These are phyloP conservation scores for Archaeoteleia sp. DNA, from an alignment of 2,888 invertebrate genomes.

Conservation along the genomic window DNA sequence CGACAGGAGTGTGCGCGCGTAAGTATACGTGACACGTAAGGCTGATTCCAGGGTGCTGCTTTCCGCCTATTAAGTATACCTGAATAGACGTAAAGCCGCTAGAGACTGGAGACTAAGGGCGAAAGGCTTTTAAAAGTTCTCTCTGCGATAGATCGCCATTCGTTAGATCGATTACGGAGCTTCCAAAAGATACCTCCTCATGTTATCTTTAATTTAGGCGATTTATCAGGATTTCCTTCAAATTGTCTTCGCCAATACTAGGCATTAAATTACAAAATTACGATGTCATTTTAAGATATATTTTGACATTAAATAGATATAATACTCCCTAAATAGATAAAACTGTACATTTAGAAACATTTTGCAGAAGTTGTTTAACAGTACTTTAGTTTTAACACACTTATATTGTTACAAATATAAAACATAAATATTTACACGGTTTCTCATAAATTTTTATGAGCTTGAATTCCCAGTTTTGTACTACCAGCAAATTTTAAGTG, in stretches of 20 bases:
- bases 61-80: conserved; percentile 56
- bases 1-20: conserved; percentile 23
- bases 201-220: conserved; percentile 17
- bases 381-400: no score
- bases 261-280: no score
- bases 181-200: background rate
- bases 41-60: conserved; percentile 49
- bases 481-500: no score
- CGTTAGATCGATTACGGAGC: conserved; percentile 38
- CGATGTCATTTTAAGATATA: no score
- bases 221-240: conserved; percentile 15
- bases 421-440: no score
- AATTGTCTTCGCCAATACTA: conserved; percentile 7
- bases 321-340: no score
- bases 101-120: conserved; percentile 32
- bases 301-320: no score
- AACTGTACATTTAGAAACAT: no score
- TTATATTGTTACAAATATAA: no score
- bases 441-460: no score
- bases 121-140: conserved; percentile 37
- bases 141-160: conserved; percentile 16
- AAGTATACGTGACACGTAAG: conserved; percentile 56
- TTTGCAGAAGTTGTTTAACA: no score
- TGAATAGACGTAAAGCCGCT: conserved; percentile 53
- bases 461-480: no score